Evolutionary conservation across 2,113 vertebrate genomes (phyloP).

Genomic region (Speoplatyrhinus poulsoni): DNA sequence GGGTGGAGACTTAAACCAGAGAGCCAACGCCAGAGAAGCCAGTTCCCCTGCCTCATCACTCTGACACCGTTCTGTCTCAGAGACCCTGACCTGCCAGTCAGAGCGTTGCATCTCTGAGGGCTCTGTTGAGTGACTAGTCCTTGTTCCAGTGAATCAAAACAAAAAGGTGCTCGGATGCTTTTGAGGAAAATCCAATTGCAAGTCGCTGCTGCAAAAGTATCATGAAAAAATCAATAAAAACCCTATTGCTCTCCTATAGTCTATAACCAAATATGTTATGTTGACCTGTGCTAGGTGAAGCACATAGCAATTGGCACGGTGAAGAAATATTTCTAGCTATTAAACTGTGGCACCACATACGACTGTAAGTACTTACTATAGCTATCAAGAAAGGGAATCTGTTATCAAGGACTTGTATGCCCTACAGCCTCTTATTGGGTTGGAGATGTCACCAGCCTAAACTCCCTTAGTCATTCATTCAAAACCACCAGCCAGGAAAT

Average conservation of each 20-base stretch:
- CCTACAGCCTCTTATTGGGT: neutral
- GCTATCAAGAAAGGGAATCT: too few relatives aligned
- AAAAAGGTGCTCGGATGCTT: constrained; percentile 18
- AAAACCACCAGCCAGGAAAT: neutral
- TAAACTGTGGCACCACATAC: neutral
- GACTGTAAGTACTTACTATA: too few relatives aligned
- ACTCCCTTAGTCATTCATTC: neutral
- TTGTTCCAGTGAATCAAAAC: constrained; percentile 38
- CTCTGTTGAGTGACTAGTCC: constrained; percentile 29
- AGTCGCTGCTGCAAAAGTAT: neutral
- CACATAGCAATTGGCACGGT: neutral
- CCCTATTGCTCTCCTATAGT: neutral
- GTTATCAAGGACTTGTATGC: too few relatives aligned
- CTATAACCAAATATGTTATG: neutral
- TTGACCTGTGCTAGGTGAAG: neutral
- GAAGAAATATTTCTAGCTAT: neutral
- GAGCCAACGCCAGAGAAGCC: constrained; percentile 32
- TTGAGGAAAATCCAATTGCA: constrained; percentile 1
- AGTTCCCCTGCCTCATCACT: constrained; percentile 27
- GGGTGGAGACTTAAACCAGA: constrained; percentile 31
- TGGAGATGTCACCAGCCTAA: neutral
- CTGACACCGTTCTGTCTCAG: constrained; percentile 44
- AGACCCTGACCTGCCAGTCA: constrained; percentile 27
- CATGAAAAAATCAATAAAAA: constrained; percentile 4
- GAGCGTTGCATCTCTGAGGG: constrained; percentile 2